A percentile compares a stretch with the other conserved stretches of the same genome.
Conservation (phyloP, 2,113 vertebrate species). For the Shinisaurus crocodilurus region DNA sequence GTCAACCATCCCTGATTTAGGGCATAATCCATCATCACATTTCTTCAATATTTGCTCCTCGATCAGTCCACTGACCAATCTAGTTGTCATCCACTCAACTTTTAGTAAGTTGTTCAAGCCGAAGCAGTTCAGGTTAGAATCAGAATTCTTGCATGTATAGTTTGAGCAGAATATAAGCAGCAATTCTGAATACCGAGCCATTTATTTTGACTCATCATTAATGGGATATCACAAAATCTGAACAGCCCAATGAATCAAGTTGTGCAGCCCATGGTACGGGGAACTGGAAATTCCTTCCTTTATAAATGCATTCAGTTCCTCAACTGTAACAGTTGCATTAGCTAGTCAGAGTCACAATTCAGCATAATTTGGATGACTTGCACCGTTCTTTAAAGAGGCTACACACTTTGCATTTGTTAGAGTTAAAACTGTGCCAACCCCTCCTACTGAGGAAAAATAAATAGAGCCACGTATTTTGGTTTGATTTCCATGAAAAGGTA, state of each 20-base stretch:
- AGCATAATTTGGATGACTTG: neutral
- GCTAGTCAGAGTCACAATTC: neutral
- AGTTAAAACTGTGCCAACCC: slow-evolving; percentile 35
- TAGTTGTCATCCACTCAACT: neutral
- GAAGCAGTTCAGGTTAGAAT: neutral
- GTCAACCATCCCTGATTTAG: too few relatives aligned
- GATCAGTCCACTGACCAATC: neutral
- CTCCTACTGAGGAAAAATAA: slow-evolving; percentile 39
- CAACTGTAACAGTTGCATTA: neutral
- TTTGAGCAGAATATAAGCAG: neutral
- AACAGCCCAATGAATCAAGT: neutral
- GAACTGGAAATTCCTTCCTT: neutral
- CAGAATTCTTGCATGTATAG: neutral
- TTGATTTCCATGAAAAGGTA: slow-evolving; percentile 52
- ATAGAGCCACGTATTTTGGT: slow-evolving; percentile 49
- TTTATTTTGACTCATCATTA: neutral
- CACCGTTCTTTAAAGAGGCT: slow-evolving; percentile 12
- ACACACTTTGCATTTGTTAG: neutral
- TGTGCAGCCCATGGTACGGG: neutral
- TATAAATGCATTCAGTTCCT: neutral
- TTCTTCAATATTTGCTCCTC: neutral
- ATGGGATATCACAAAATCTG: neutral
- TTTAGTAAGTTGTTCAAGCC: neutral
- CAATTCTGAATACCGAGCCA: neutral
- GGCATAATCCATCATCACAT: neutral